Evolutionary conservation across 2,797 vertebrate genomes (phyloP), one percentile per base, ranked within the genome.

Genomic region (Gallinago solitaria): DNA sequence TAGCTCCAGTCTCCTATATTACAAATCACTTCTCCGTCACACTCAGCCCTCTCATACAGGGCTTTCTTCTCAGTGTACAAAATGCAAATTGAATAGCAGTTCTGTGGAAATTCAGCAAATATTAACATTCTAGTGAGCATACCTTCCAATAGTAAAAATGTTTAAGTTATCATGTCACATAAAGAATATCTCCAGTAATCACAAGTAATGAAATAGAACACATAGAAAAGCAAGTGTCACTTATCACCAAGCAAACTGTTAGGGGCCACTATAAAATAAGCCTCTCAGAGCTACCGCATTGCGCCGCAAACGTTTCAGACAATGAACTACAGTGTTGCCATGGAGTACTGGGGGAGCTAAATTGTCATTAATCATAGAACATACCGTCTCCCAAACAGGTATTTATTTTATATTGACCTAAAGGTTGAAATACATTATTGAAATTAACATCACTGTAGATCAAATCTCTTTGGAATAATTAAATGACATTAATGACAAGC

Each of bases 21-120:
- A 98, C 97, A 97, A 98, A 98, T 98, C 97, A 97, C 92, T 91
- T 64, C 91, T 69, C 90, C 2, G 0, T 89, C 94, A 78, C 91
- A 61, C 56, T 92, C 39, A 1, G 50, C 92, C 69, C 53, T 67
- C 93, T 95, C 92, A 59, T 11, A 16, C 68, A 60, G 89, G 83
- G 94, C 89, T 95, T 75, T 56, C 95, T 92, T 83, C 80, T 74
- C 94, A 68, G 95, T 67, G 78, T 92, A 63, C 65, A 81, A 94
- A 93, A 96, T 79, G 88, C 94, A 96, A 95, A 95, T 7, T 75
- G 94, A 96, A 67, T 25, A 83, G 76, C 94, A 28, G 33, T 33
- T 83, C 77, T 37, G 5, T 5, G 51, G 77, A 87, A 84, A 87
- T 89, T 57, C 64, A 75, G 90, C 91, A 95, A 88, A 89, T 35